Evolutionary conservation across 2,888 invertebrate species (phyloP).

Genomic region (Pseudanteris insignis): DNA sequence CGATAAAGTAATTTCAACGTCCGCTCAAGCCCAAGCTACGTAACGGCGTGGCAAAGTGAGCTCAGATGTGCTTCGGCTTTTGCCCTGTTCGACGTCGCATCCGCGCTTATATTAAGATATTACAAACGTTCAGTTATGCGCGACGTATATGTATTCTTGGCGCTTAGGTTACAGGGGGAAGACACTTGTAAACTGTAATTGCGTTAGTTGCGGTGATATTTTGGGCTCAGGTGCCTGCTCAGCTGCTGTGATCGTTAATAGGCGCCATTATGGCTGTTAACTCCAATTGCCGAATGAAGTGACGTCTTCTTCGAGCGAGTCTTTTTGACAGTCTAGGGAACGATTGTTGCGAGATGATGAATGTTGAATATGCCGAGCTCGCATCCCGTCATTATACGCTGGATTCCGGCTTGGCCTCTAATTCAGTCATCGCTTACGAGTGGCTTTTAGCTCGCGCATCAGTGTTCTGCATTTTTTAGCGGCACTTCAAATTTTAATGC

Average conservation of each 20-base stretch:
- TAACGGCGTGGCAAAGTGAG: slow-evolving; percentile 17
- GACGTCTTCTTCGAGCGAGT: slow-evolving; percentile 13
- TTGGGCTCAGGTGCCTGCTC: slow-evolving; percentile 63
- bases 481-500: neutral
- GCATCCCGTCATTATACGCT: neutral
- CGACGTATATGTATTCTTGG: neutral
- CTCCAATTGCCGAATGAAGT: slow-evolving; percentile 33
- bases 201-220: slow-evolving; percentile 66
- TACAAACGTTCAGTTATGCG: slow-evolving; percentile 27
- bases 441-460: neutral
- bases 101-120: slow-evolving; percentile 36
- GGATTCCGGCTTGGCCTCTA: too few species aligned
- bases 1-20: too few species aligned
- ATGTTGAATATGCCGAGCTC: neutral
- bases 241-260: slow-evolving; percentile 63
- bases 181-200: slow-evolving; percentile 65
- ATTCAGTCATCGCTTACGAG: neutral
- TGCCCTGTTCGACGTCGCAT: slow-evolving; percentile 26
- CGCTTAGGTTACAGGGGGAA: slow-evolving; percentile 47
- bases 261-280: slow-evolving; percentile 58
- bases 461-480: slow-evolving; percentile 2
- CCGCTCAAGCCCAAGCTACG: neutral
- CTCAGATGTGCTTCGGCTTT: slow-evolving; percentile 35
- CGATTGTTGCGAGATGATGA: slow-evolving; percentile 3
- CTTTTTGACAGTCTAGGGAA: slow-evolving; percentile 2